Evolutionary conservation across 2,797 vertebrate genomes (phyloP).

Genomic region (Typhlichthys eigenmanni): DNA sequence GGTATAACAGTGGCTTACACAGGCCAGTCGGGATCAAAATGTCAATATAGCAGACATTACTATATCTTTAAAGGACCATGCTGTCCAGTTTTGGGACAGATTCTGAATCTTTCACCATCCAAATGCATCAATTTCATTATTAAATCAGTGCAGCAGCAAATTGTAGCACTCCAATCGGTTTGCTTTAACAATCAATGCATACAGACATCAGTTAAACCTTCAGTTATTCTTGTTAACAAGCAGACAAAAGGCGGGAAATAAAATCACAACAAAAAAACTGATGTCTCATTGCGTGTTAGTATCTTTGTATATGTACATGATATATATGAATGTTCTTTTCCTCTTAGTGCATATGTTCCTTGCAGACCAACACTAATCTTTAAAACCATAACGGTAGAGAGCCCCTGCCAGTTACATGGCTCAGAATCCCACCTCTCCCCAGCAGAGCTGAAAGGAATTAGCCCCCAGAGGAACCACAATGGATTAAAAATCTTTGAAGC

Average conservation of each 20-base stretch:
- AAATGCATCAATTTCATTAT: constrained; percentile 62
- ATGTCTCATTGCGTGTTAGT: constrained; percentile 79
- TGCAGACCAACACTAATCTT: constrained; percentile 76
- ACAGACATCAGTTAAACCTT: constrained; percentile 70
- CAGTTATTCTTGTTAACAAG: constrained; percentile 72
- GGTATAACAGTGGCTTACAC: constrained; percentile 40
- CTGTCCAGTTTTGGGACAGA: constrained; percentile 54
- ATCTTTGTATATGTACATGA: constrained; percentile 82
- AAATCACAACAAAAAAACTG: constrained; percentile 30
- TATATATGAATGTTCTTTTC: constrained; percentile 80
- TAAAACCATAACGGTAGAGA: constrained; percentile 62
- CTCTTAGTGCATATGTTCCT: constrained; percentile 83
- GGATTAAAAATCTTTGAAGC: constrained; percentile 69
- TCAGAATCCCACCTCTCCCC: constrained; percentile 65
- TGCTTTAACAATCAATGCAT: constrained; percentile 72
- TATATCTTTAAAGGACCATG: constrained; percentile 61
- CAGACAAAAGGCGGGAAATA: constrained; percentile 49
- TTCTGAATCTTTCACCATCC: constrained; percentile 65
- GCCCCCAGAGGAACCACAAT: constrained; percentile 58
- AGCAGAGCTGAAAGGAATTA: constrained; percentile 60
- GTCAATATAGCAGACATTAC: constrained; percentile 61
- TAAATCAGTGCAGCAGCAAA: constrained; percentile 63
- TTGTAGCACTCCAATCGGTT: constrained; percentile 69
- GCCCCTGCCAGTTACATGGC: constrained; percentile 58
- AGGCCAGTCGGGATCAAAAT: constrained; percentile 68